These are phyloP conservation scores for Engraulis encrasicolus DNA, from an alignment of 2,113 vertebrate species.

Conservation along the genomic window DNA sequence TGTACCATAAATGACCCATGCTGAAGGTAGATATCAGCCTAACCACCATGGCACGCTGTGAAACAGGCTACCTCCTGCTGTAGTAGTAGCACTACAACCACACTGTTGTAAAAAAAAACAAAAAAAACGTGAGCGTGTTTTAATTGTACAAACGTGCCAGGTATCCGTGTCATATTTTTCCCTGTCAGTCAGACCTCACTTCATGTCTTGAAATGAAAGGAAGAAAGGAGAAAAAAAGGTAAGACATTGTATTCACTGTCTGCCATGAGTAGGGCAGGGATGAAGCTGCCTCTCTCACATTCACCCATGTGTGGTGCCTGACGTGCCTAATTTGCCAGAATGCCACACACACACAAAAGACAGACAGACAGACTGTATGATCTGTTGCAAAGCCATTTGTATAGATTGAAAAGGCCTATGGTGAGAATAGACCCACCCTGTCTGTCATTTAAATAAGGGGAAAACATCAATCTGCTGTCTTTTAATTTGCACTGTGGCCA, in stretches of 20 bases:
- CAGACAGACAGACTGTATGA: too few species aligned
- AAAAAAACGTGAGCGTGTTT: too few species aligned
- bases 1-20: not conserved
- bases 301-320: not conserved
- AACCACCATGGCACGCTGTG: not conserved
- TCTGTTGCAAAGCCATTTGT: constrained; percentile 8
- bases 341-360: constrained; percentile 15
- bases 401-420: not conserved
- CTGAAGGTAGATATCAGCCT: not conserved
- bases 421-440: constrained; percentile 1
- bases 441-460: constrained; percentile 3
- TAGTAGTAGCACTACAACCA: too few species aligned
- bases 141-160: not conserved
- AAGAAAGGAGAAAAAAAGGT: too few species aligned
- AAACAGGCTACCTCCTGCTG: too few species aligned
- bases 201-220: too few species aligned
- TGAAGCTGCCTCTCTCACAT: not conserved
- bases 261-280: not conserved
- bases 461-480: not conserved
- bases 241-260: too few species aligned
- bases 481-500: constrained; percentile 5
- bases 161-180: too few species aligned
- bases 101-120: too few species aligned
- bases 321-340: not conserved
- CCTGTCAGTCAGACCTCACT: too few species aligned